These are phyloP conservation scores for Aporophyla lueneburgensis DNA, from an alignment of 2,888 invertebrate genomes.

Conservation along the genomic window DNA sequence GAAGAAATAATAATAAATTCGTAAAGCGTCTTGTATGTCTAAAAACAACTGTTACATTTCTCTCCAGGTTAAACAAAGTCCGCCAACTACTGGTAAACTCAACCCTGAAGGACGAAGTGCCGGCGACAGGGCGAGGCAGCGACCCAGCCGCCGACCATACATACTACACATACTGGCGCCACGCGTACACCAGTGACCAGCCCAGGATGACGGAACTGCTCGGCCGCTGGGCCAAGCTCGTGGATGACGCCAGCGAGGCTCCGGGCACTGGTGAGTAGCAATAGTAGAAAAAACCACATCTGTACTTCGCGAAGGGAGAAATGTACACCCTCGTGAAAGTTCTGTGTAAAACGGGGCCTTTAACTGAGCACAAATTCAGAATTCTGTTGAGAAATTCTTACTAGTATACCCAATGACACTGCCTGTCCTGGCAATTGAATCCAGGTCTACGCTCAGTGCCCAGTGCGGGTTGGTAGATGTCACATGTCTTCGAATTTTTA, in stretches of 20 bases:
- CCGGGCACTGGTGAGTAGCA: conserved; percentile 67
- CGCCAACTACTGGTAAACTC: conserved; percentile 92
- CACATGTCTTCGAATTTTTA: too few species aligned
- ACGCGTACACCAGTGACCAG: conserved; percentile 92
- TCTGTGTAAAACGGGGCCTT: too few species aligned
- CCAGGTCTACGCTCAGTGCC: too few species aligned
- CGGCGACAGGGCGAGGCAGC: conserved; percentile 70
- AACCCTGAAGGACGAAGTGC: conserved; percentile 87
- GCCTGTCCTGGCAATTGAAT: not conserved
- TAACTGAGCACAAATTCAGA: too few species aligned
- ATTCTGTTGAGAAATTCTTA: too few species aligned
- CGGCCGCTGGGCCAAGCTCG: conserved; percentile 89
- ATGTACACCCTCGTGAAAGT: too few species aligned
- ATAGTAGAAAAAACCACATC: not conserved
- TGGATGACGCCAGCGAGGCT: conserved; percentile 34
- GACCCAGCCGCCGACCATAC: conserved; percentile 82
- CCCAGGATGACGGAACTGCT: conserved; percentile 91
- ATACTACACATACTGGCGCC: conserved; percentile 92
- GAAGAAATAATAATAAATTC: not conserved
- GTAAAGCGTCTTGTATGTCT: not conserved
- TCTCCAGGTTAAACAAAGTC: conserved; percentile 90
- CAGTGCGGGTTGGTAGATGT: too few species aligned
- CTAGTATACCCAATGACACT: not conserved
- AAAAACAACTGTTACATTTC: conserved; percentile 1
- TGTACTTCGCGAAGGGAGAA: not conserved